Evolutionary conservation across 2,797 vertebrate genomes (phyloP).

Genomic region (Microctenopoma stevenorrisi): DNA sequence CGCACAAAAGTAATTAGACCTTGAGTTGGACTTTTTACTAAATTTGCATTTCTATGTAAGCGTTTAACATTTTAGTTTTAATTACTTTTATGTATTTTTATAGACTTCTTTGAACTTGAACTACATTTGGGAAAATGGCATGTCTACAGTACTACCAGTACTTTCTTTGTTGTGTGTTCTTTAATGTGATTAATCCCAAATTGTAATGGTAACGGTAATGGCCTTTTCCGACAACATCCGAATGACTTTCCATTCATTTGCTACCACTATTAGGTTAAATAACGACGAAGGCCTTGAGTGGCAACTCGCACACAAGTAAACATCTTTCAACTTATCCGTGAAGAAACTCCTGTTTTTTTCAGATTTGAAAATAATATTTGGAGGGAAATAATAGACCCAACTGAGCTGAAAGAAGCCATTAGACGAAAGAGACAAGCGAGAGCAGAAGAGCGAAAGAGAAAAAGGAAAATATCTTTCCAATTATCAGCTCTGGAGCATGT

Average conservation of each 20-base stretch:
- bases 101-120: slow-evolving; percentile 13
- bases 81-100: not conserved
- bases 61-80: slow-evolving; percentile 1
- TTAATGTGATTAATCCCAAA: slow-evolving; percentile 26
- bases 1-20: not conserved
- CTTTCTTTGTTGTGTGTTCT: not conserved
- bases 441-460: slow-evolving; percentile 68
- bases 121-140: not conserved
- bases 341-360: slow-evolving; percentile 15
- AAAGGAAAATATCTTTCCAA: slow-evolving; percentile 78
- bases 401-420: slow-evolving; percentile 68
- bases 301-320: slow-evolving; percentile 32
- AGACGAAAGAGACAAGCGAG: slow-evolving; percentile 70
- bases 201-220: slow-evolving; percentile 10
- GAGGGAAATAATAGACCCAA: slow-evolving; percentile 68
- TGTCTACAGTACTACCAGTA: not conserved
- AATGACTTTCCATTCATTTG: slow-evolving; percentile 25
- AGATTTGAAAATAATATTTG: slow-evolving; percentile 58
- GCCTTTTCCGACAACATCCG: slow-evolving; percentile 22
- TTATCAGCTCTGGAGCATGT: slow-evolving; percentile 76
- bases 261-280: slow-evolving; percentile 13
- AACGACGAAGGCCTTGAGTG: slow-evolving; percentile 18
- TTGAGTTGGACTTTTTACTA: slow-evolving; percentile 6
- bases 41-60: not conserved
- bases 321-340: slow-evolving; percentile 49